Percentiles rank a stretch among this genome's conserved stretches.
Conservation (phyloP, 92 coral and sea anemone genomes). For the Scolanthus callimorphus region DNA sequence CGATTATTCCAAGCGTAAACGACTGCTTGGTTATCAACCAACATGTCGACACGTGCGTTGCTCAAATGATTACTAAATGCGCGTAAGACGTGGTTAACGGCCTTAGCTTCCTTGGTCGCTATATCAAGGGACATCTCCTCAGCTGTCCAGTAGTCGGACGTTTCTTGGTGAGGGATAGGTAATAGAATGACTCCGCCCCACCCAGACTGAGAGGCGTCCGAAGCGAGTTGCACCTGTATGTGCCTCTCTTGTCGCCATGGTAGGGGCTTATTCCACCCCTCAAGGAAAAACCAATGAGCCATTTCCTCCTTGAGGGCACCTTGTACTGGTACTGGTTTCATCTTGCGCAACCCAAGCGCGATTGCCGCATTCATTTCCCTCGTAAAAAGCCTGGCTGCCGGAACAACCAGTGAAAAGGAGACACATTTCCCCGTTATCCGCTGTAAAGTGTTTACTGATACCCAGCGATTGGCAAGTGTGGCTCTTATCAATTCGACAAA, state of each 20-base stretch:
- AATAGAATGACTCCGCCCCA: conserved; percentile 41
- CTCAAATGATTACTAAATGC: conserved; percentile 6
- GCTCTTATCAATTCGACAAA: too few species aligned
- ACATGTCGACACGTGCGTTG: conserved; percentile 36
- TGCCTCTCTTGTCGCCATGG: conserved; percentile 45
- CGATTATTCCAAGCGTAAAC: conserved; percentile 36
- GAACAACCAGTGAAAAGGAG: conserved; percentile 40
- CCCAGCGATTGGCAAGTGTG: too few species aligned
- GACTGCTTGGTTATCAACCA: conserved; percentile 50
- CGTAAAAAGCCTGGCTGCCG: conserved; percentile 33
- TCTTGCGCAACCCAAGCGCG: conserved; percentile 23
- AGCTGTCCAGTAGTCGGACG: conserved; percentile 44
- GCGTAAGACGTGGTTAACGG: conserved; percentile 16
- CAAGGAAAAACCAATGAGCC: conserved; percentile 31
- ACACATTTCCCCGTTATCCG: conserved; percentile 35
- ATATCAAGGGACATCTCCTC: conserved; percentile 29
- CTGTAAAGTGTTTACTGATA: conserved; percentile 33
- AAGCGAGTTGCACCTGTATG: conserved; percentile 21
- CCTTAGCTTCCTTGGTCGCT: conserved; percentile 32
- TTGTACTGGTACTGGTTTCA: conserved; percentile 5
- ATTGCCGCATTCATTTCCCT: conserved; percentile 42
- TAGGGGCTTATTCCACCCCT: conserved; percentile 25
- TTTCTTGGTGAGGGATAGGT: neutral
- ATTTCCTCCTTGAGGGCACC: conserved; percentile 25
- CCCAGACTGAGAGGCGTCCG: conserved; percentile 66